Base-by-base conservation (phyloP, 2,113 vertebrate species). In the Recurvirostra avosetta region DNA sequence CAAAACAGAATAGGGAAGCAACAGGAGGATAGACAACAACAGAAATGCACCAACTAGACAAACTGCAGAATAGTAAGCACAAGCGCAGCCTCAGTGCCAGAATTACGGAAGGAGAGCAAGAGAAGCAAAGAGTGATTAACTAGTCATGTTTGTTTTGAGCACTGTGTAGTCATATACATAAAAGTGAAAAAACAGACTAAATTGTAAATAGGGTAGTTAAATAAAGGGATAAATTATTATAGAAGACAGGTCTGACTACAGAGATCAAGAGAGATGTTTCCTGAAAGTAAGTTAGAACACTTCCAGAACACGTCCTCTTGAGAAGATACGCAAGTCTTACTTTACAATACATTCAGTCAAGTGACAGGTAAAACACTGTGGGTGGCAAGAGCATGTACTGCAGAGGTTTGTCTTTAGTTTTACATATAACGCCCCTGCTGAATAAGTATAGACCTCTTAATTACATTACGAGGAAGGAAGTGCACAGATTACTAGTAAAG, bases 321-420 rank as follows among this genome's bases (percentile, higher is more conserved):
- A 65, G 53, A 41, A 2, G 1, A 63, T 40, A 40, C 2, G 9
- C 34, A 77, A 68, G 30, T 56, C 43, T 50, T 0, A 0, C 32
- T 86, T 75, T 26, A 56, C 76, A 66, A 76, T 34, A 38, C 1
- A 41, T 52, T 62, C 36, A 53, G 34, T 10, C 9, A 74, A 73
- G 40, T 55, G n/a, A 40, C 13, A 74, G 17, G 8, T 67, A 67
- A 66, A 75, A 41, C 23, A 58, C 12, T 15, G 12, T 38, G 25
- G 26, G 27, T 67, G 20, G 12, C 59, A 47, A 38, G 23, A 77
- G 18, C 9, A 18, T 1, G 12, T 25, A 71, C 14, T 75, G 65
- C 56, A 81, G 32, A 87, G 17, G 7, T 36, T 11, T 50, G 15
- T 50, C n/a, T 74, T 70, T 25, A 50, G 47, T 79, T 84, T 86